Base-by-base conservation (phyloP, 2,888 invertebrate genomes). In the Mythimna vitellina region DNA sequence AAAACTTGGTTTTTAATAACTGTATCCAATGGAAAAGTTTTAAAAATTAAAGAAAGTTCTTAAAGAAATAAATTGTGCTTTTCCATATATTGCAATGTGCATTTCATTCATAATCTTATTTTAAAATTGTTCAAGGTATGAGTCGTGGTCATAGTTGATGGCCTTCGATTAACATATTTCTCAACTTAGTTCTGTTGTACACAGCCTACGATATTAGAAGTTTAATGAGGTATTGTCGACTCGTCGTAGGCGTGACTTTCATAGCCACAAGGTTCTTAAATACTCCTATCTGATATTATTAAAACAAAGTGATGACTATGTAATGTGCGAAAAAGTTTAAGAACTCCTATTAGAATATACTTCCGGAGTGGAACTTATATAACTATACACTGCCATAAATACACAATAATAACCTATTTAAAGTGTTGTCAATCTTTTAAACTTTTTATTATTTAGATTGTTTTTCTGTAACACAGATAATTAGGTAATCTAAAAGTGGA, bases 141-240 rank as follows among this genome's bases (percentile, higher is more conserved):
- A 86, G 81, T 81, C 86, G 80, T 84, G 81, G 84, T 89, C 86
- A 76, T 89, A 91, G 89, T 93, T 92, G 93, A 89, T 92, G 95
- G 93, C 95, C 95, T 95, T 95, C 95, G 89, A 89, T 89, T 89
- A 87, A 88, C 91, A 90, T 94, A 94, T 95, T 95, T 94, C 95
- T 91, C 90, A 95, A 95, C 92, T 91, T 92, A 84, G 89, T 88
- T 72, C 65, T 87, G 89, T 88, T 72, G 67, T 87, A 88, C 87
- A 83, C 93, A 76, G 49, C 80, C 92, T 91, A 93, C 93, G 90
- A 85, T 89, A 85, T 88, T 89, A 91, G 88, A 89, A 91, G 82
- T 90, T 88, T 87, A 88, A 88, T 86, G 86, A 91, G 90, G 91
- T 90, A 88, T 89, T 87, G 83, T 87, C 35, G 79, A 65, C 42